Evolutionary conservation across 1,140 invertebrate genomes (phyloP), one percentile per base, ranked within the genome.

Genomic region (Brachionus manjavacas): DNA sequence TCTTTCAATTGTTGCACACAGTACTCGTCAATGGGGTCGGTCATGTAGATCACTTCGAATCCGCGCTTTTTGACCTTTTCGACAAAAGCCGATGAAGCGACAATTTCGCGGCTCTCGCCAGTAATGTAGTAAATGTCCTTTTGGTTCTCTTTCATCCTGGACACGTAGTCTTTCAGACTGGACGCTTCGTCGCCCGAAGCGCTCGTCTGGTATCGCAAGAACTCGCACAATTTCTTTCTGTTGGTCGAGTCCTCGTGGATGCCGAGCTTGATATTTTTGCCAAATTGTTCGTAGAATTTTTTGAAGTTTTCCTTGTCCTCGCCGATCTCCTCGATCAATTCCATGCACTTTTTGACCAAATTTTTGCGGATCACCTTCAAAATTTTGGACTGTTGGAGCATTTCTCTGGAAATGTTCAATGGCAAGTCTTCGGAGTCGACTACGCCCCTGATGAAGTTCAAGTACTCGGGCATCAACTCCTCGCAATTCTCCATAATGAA

Each of bases 401-500:
- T 99, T 90, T 99, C 97, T 92, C 97, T 93, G 72, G 96, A 98
- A 88, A 99, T 98, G 91, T 99, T 99, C 2, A 99, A 90, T 1
- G 97, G 97, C 79, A 99, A 90, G 92, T 99, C 97, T 90, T 99
- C 96, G 84, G 94, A 96, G 90, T 99, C 97, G 14, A 99, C 97
- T 16, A 99, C 96, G 90, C 97, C 97, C 89, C 94, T 94, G 86
- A 98, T 93, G 91, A 97, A 98, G 91, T 96, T 97, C 84, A 99
- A 91, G 88, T 99, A 99, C 88, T 98, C 96, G 0, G 97, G 97
- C 87, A 99, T 99, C 12, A 99, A 91, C 86, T 99, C 96, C 89
- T 99, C 96, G 88, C 96, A 98, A 90, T 99, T 98, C 90, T 99
- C 97, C 96, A 98, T 99, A 89, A 99, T 99, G 91, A 99, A 98